These are phyloP conservation scores for Asobara japonica DNA, from an alignment of 1,140 invertebrate genomes.

Conservation along the genomic window DNA sequence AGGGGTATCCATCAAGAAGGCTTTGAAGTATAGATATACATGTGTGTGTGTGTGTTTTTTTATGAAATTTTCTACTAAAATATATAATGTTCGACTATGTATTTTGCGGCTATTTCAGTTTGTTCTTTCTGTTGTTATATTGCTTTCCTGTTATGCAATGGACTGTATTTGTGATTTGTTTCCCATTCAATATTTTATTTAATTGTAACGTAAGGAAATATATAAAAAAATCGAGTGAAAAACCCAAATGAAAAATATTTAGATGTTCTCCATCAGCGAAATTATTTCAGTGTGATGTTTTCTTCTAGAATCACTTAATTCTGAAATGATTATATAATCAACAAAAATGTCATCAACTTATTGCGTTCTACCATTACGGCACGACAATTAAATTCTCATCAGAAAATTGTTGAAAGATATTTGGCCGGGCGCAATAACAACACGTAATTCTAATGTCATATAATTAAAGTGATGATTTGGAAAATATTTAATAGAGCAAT, in stretches of 20 bases:
- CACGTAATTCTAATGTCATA: constrained; percentile 39
- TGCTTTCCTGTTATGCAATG: not conserved
- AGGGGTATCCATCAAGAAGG: constrained; percentile 44
- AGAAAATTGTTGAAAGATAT: constrained; percentile 3
- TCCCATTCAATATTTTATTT: constrained; percentile 10
- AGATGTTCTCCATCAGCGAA: too few relatives aligned
- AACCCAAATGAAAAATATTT: not conserved
- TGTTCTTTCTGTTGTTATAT: not conserved
- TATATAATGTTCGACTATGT: constrained; percentile 61
- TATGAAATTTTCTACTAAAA: constrained; percentile 64
- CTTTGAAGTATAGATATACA: constrained; percentile 37
- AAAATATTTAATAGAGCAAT: constrained; percentile 44
- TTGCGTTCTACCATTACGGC: not conserved
- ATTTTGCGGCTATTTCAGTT: constrained; percentile 55
- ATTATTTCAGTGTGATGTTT: too few relatives aligned
- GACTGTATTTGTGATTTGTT: constrained; percentile 1
- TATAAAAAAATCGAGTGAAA: not conserved
- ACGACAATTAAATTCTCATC: not conserved
- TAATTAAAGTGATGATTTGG: constrained; percentile 22
- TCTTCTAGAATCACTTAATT: too few relatives aligned
- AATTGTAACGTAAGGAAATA: constrained; percentile 17
- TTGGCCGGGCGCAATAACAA: constrained; percentile 34
- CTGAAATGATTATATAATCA: not conserved
- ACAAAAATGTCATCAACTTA: not conserved
- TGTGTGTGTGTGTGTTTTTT: constrained; percentile 29